Percentiles rank a stretch among this genome's conserved stretches.
Conservation (phyloP, 2,888 invertebrate genomes). For the Morpho achilles region DNA sequence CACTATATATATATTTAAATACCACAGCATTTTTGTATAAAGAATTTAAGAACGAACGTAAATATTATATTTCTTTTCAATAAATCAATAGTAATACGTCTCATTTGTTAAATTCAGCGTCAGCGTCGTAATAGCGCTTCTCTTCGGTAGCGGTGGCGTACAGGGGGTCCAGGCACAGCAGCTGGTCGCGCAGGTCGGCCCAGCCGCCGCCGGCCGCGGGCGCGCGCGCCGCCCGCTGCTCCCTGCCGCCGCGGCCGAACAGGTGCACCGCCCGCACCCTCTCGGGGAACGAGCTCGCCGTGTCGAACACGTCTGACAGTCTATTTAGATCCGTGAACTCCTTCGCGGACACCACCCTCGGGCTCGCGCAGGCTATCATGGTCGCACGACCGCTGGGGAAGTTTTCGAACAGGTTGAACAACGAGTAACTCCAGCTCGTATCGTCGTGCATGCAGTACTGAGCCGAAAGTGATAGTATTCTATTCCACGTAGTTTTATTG, state of each 20-base stretch:
- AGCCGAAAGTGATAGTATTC: slow-evolving; percentile 30
- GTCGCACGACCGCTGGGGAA: slow-evolving; percentile 31
- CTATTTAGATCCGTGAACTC: slow-evolving; percentile 18
- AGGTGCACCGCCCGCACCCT: slow-evolving; percentile 35
- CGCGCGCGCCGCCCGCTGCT: slow-evolving; percentile 18
- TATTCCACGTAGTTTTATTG: slow-evolving; percentile 42
- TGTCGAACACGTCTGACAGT: slow-evolving; percentile 14
- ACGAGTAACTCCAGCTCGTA: slow-evolving; percentile 48
- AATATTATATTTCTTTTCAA: no score
- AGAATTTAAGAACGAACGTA: no score
- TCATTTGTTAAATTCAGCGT: not conserved
- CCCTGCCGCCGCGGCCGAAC: slow-evolving; percentile 33
- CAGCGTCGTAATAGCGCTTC: slow-evolving; percentile 7
- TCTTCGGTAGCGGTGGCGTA: slow-evolving; percentile 17
- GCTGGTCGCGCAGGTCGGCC: slow-evolving; percentile 43
- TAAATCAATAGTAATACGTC: no score
- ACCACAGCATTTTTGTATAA: no score
- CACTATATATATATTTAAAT: no score
- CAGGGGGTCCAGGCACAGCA: slow-evolving; percentile 43
- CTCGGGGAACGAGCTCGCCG: slow-evolving; percentile 31
- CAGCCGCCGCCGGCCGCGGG: slow-evolving; percentile 42
- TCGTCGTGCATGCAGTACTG: slow-evolving; percentile 46
- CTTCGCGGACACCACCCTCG: slow-evolving; percentile 38
- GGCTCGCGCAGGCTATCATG: slow-evolving; percentile 37
- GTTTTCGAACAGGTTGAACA: slow-evolving; percentile 36